Percentiles rank a stretch among this genome's conserved stretches.
These are phyloP conservation scores for Rhagium mordax DNA, from an alignment of 2,888 invertebrate genomes.

Conservation along the genomic window DNA sequence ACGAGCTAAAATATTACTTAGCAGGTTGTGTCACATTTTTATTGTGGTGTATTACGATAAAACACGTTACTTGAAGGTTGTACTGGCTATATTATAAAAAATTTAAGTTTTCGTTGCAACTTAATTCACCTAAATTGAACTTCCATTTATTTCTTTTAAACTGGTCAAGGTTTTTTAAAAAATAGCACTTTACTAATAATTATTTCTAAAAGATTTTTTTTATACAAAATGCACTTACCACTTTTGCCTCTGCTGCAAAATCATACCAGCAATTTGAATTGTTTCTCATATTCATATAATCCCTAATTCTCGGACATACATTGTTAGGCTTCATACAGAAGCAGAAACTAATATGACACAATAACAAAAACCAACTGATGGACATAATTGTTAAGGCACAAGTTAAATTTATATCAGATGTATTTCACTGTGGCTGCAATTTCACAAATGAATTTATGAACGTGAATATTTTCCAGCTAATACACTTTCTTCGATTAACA, in stretches of 20 bases:
- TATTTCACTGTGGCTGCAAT: conserved; percentile 38
- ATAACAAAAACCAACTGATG: neutral
- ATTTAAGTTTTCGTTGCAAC: no score
- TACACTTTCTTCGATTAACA: conserved; percentile 51
- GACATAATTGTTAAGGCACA: neutral
- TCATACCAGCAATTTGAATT: conserved; percentile 67
- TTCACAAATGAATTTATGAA: conserved; percentile 36
- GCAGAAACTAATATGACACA: neutral
- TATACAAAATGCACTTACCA: no score
- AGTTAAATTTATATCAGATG: neutral
- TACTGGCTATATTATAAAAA: no score
- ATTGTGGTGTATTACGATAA: no score
- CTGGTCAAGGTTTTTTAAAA: no score
- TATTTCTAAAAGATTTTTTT: no score
- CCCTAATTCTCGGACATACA: conserved; percentile 64
- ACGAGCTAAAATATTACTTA: no score
- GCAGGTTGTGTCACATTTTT: no score
- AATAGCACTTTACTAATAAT: no score
- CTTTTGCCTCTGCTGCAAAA: conserved; percentile 63
- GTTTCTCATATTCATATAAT: conserved; percentile 62
- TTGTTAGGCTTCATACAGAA: conserved; percentile 56
- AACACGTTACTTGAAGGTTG: no score
- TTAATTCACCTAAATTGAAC: no score
- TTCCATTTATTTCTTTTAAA: no score
- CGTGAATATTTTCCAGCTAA: conserved; percentile 38